Evolutionary conservation across 2,888 invertebrate genomes (phyloP).

Genomic region (Chironomus tentans): DNA sequence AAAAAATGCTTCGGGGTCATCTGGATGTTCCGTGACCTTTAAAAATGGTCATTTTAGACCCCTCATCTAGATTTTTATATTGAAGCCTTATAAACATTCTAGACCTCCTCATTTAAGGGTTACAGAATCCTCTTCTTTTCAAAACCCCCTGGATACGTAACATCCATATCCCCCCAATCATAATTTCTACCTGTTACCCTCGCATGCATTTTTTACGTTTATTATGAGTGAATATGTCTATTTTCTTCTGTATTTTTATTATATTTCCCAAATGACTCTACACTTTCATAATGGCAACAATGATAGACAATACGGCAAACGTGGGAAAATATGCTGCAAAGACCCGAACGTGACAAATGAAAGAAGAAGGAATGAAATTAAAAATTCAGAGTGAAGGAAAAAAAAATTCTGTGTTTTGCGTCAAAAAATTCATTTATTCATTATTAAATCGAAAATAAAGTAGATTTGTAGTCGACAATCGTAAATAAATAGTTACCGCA

Average conservation of each 20-base stretch:
- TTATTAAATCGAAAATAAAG: not conserved
- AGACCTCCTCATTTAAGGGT: too few relatives aligned
- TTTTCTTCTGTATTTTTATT: not conserved
- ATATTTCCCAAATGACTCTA: not conserved
- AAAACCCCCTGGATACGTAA: too few relatives aligned
- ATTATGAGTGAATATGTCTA: too few relatives aligned
- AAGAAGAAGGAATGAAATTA: not conserved
- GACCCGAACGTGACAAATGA: conserved; percentile 7
- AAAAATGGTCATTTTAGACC: too few relatives aligned
- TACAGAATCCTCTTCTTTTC: too few relatives aligned
- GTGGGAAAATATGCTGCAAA: conserved; percentile 17
- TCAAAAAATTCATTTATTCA: not conserved
- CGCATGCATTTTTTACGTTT: too few relatives aligned
- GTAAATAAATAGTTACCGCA: not conserved
- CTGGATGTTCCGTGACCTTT: too few relatives aligned
- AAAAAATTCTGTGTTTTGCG: not conserved
- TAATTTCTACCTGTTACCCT: too few relatives aligned
- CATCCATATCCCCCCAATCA: too few relatives aligned
- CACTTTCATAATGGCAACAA: conserved; percentile 5
- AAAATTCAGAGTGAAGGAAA: not conserved
- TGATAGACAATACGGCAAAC: conserved; percentile 2
- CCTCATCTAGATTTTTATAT: too few relatives aligned
- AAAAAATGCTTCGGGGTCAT: too few relatives aligned
- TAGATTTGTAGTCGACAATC: not conserved
- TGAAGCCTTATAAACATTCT: too few relatives aligned